Evolutionary conservation across 2,113 vertebrate species (phyloP).

Genomic region (Cariama cristata): DNA sequence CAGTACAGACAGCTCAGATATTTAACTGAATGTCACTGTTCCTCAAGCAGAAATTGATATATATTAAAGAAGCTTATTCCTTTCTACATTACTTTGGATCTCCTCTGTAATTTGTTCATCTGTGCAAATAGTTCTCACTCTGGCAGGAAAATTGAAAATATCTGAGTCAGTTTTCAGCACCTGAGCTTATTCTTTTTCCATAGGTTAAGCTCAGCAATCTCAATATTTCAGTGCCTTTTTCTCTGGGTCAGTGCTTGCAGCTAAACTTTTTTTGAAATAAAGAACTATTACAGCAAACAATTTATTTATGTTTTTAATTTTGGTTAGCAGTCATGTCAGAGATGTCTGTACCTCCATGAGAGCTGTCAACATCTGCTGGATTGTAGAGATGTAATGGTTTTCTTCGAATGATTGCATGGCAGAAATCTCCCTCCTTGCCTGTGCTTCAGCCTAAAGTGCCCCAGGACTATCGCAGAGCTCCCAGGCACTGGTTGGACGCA

Average conservation of each 20-base stretch:
- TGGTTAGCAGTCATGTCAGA: not conserved
- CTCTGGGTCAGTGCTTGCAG: not conserved
- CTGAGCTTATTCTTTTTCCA: not conserved
- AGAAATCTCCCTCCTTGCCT: not conserved
- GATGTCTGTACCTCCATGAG: not conserved
- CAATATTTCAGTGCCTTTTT: not conserved
- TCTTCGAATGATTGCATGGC: accelerated
- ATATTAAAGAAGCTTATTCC: not conserved
- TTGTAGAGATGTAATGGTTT: not conserved
- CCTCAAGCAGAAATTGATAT: not conserved
- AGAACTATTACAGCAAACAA: not conserved
- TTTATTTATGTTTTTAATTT: not conserved
- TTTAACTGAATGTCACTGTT: constrained; percentile 6
- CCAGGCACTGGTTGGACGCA: not conserved
- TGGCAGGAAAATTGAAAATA: not conserved
- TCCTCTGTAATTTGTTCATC: not conserved
- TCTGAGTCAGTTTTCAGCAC: not conserved
- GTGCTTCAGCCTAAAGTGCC: not conserved
- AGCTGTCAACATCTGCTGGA: not conserved
- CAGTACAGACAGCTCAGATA: not conserved
- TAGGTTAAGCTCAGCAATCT: not conserved
- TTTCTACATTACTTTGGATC: not conserved
- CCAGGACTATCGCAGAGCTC: accelerated
- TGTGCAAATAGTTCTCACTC: not conserved
- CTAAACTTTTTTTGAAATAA: not conserved